Base-by-base conservation (phyloP, 2,888 invertebrate species). In the Toxonevra muliebris region DNA sequence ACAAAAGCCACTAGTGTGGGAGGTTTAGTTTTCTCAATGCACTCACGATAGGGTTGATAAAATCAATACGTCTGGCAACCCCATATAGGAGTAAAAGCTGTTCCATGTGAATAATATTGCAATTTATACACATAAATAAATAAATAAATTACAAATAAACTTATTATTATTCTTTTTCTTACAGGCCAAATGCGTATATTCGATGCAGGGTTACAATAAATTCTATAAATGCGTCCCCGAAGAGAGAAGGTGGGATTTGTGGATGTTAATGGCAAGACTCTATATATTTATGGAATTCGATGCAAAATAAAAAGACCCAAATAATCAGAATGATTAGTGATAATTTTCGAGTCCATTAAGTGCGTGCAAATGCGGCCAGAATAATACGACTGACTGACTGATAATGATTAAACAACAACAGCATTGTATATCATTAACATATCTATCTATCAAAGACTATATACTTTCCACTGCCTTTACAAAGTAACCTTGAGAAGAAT, bases 191-290 rank as follows among this genome's bases (percentile, higher is more conserved):
- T 74, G 71, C 69, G 67, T 69, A 70, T 72, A 66, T 68, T 75
- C 75, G 62, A 76, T 75, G 74, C 71, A 63, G 69, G 71, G 65
- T 71, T 69, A 61, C 61, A 70, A 66, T 66, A 76, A 81, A 73
- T 76, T 75, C 74, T 77, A 80, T 82, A 82, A 82, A 82, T 82
- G 82, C 81, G 81, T 82, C 78, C 80, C 81, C 80, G 76, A 81
- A 80, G 75, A 77, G 74, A 76, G 75, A 77, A 78, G 75, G 77
- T 78, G 79, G 80, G 79, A 81, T 80, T 80, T 79, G 79, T 79
- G 79, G 78, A 80, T 79, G 79, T 80, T 78, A 79, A 78, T 76
- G 74, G 74, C 76, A 77, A 80, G 77, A 79, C 77, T 75, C 75
- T 81, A 75, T 81, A 81, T 69, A 79, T 81, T 75, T 80, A 82